Evolutionary conservation across 37 sponge, comb jelly and placozoan species (phyloP), one percentile per base, ranked within the genome.

Genomic region (Hormiphora californensis): DNA sequence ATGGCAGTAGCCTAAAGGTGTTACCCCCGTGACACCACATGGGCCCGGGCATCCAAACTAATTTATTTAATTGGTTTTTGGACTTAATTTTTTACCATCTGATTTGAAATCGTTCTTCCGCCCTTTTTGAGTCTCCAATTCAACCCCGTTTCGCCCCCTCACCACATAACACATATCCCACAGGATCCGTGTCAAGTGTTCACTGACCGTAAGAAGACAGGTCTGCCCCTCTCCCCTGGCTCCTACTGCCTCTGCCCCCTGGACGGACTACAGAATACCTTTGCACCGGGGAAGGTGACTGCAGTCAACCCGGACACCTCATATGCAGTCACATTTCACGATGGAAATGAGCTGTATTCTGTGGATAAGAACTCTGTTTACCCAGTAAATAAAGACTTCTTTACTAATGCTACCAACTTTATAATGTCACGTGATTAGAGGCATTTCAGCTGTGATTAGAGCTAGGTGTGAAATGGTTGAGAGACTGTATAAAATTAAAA

Each of bases 181-280:
- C 21, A 65, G 46, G 81, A 73, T 40, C 81, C 81, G 1, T 0
- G 19, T 40, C 81, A 32, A 33, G 81, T 73, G 27, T 73, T 73
- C 3, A 39, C 81, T n/a, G 46, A 73, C 5, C 7, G 17, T 36
- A 73, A 73, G 35, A 33, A 57, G 61, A 28, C 81, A 41, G 25
- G 43, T 11, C 36, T 43, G 23, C 17, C 23, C 46, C 23, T 73
- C 12, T 22, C 1, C 3, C 36, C 35, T 1, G 81, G 44, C 8
- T 73, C 36, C 35, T 30, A 73, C 44, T 73, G 81, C 46, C 21
- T 73, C 36, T 73, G 81, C 46, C 81, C 81, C 25, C 44, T 73
- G 41, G 46, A 73, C 25, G 44, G 43, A n/a, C 81, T 73, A 1
- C 32, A 73, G 36, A 41, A 73, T 30, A 43, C 36, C 46, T 73